phyloP scores from a whole-genome alignment of 2,888 invertebrate species.

The Eilema caniola region DNA sequence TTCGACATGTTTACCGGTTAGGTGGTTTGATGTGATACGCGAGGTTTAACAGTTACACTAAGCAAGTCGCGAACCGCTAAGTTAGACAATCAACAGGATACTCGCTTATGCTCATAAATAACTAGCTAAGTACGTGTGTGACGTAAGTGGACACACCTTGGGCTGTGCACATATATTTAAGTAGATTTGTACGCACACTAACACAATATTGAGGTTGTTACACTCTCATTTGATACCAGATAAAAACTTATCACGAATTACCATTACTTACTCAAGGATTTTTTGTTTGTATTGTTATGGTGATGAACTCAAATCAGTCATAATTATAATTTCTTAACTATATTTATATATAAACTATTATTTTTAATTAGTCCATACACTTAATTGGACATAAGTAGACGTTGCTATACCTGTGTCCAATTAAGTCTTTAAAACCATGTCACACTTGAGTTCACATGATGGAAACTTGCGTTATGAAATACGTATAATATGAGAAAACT shows the following conservation, averaged over 20 bases:
- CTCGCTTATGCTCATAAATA: conserved; percentile 10
- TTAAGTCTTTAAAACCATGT: conserved; percentile 57
- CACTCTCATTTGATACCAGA: conserved; percentile 46
- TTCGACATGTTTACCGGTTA: background rate
- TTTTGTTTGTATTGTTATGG: conserved; percentile 47
- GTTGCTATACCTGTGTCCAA: conserved; percentile 51
- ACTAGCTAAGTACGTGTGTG: conserved; percentile 27
- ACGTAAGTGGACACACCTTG: conserved; percentile 39
- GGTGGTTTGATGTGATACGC: background rate
- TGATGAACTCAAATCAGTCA: conserved; percentile 36
- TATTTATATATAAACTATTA: conserved; percentile 36
- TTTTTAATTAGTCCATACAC: conserved; percentile 53
- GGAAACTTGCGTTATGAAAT: conserved; percentile 43
- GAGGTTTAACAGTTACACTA: background rate
- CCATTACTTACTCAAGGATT: conserved; percentile 34
- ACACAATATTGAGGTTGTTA: conserved; percentile 34
- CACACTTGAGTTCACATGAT: conserved; percentile 47
- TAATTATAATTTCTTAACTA: conserved; percentile 36
- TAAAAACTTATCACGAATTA: conserved; percentile 33
- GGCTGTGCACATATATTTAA: conserved; percentile 22
- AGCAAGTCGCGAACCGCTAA: background rate
- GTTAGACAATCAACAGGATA: conserved; percentile 23
- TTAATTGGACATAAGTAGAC: conserved; percentile 47
- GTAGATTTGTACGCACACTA: conserved; percentile 16
- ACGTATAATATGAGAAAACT: conserved; percentile 37